These are phyloP conservation scores for Mobula hypostoma DNA, from an alignment of 2,113 vertebrate genomes.

Conservation along the genomic window DNA sequence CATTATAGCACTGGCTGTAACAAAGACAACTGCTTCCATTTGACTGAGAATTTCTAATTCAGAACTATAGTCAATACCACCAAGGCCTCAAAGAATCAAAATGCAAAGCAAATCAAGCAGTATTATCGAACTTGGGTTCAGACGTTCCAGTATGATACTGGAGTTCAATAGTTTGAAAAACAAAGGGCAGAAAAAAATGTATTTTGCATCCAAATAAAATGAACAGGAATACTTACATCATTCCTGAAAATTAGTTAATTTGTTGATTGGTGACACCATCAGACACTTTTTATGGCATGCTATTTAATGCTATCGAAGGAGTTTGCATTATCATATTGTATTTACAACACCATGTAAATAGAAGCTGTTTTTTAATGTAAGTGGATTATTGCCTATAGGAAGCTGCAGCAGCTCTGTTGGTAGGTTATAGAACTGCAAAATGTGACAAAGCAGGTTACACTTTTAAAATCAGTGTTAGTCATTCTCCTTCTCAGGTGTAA, in stretches of 20 bases:
- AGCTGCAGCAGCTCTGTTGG: background rate
- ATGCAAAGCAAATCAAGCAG: background rate
- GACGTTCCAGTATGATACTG: background rate
- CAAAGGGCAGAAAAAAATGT: background rate
- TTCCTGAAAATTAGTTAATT: background rate
- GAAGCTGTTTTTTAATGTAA: too few relatives aligned
- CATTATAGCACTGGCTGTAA: background rate
- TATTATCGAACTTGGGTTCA: background rate
- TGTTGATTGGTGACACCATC: too few relatives aligned
- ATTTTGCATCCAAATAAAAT: background rate
- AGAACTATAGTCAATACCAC: background rate
- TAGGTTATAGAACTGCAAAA: background rate
- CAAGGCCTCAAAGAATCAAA: background rate
- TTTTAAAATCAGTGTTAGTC: background rate
- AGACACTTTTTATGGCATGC: too few relatives aligned
- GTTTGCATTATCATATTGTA: too few relatives aligned
- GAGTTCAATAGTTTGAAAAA: background rate
- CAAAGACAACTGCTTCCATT: conserved; percentile 13
- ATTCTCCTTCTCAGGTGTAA: background rate
- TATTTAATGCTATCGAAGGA: too few relatives aligned
- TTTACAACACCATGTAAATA: too few relatives aligned
- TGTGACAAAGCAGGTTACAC: background rate
- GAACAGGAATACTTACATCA: background rate
- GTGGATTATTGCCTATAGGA: background rate
- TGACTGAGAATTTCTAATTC: background rate